phyloP scores from a whole-genome alignment of 2,113 vertebrate genomes.

The Amphiprion ocellaris region DNA sequence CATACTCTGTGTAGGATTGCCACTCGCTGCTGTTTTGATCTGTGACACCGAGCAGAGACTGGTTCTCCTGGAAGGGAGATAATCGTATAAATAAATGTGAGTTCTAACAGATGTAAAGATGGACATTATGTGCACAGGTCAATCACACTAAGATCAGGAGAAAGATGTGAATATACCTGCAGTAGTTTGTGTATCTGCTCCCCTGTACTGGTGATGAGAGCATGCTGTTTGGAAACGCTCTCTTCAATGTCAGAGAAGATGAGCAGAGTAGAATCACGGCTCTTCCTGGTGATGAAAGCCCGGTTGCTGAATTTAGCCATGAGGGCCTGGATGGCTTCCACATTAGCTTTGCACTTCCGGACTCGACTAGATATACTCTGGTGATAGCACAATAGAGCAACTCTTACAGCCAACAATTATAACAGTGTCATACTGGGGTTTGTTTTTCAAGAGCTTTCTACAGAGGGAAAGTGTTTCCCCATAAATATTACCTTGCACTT shows the following conservation, averaged over 20 bases:
- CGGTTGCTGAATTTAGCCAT: constrained; percentile 75
- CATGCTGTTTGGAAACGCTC: constrained; percentile 71
- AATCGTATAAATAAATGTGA: no score
- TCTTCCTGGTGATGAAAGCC: constrained; percentile 77
- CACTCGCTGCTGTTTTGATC: constrained; percentile 84
- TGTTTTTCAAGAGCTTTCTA: constrained; percentile 12
- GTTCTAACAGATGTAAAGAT: not conserved
- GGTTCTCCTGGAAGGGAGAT: constrained; percentile 83
- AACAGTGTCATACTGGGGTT: constrained; percentile 21
- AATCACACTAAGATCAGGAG: not conserved
- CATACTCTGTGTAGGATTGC: constrained; percentile 83
- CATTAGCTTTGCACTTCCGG: constrained; percentile 82
- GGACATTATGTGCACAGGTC: no score
- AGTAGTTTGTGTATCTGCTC: constrained; percentile 77
- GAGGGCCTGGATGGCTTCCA: constrained; percentile 78
- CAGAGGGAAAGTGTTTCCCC: not conserved
- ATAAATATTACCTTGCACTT: not conserved
- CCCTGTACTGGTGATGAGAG: constrained; percentile 70
- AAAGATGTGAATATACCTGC: constrained; percentile 57
- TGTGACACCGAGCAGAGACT: constrained; percentile 81
- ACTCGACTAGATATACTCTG: constrained; percentile 77
- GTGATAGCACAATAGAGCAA: constrained; percentile 8
- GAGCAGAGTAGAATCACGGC: constrained; percentile 68
- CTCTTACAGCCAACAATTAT: not conserved
- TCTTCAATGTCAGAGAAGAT: constrained; percentile 76